Evolutionary conservation across 2,888 invertebrate genomes (phyloP).

Genomic region (Scrobipalpa costella): DNA sequence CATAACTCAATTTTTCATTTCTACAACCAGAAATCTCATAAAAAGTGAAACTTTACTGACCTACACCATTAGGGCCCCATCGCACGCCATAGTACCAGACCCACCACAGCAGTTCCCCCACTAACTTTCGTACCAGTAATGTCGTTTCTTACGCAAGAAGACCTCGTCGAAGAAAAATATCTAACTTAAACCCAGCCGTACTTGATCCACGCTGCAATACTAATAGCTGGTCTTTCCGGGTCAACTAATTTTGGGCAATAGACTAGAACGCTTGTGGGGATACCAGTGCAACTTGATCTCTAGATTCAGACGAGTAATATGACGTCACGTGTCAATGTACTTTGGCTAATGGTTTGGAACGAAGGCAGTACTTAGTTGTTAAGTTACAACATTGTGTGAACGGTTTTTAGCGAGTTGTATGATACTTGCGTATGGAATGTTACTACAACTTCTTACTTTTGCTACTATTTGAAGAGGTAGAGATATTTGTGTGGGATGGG

Average conservation of each 20-base stretch:
- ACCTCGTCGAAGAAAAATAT: slow-evolving; percentile 67
- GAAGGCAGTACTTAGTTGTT: slow-evolving; percentile 44
- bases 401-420: slow-evolving; percentile 42
- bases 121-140: slow-evolving; percentile 51
- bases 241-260: neutral
- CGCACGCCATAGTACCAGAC: slow-evolving; percentile 39
- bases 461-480: neutral
- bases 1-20: neutral
- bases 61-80: slow-evolving; percentile 24
- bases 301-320: neutral
- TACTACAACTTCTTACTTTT: slow-evolving; percentile 1
- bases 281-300: neutral
- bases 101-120: slow-evolving; percentile 33
- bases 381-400: slow-evolving; percentile 42
- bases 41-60: slow-evolving; percentile 20
- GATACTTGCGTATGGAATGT: slow-evolving; percentile 28
- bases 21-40: slow-evolving; percentile 3
- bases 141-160: slow-evolving; percentile 75
- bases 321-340: slow-evolving; percentile 26
- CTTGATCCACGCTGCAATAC: slow-evolving; percentile 12
- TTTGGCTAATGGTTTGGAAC: slow-evolving; percentile 28
- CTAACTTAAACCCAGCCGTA: slow-evolving; percentile 45
- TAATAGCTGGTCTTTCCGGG: neutral
- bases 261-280: neutral
- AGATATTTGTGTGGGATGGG: neutral